Evolutionary conservation across 2,888 invertebrate genomes (phyloP), one percentile per base, ranked within the genome.

Genomic region (Junonia oenone): DNA sequence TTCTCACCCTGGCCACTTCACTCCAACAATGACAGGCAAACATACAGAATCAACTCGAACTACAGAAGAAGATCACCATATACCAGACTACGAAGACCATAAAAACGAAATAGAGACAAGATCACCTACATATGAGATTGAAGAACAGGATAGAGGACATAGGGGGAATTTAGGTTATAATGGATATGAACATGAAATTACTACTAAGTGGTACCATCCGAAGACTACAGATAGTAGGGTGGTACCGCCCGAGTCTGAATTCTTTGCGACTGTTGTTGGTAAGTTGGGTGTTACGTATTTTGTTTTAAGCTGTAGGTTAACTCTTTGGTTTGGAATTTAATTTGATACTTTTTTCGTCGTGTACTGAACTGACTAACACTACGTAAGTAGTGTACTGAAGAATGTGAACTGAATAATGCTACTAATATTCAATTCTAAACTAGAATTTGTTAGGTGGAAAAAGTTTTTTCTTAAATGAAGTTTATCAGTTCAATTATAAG

Each of bases 201-300:
- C 89, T 0, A 89, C 89, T 0, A 89, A 88, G 57, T 88, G 88
- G 86, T 87, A 88, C 56, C 83, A 86, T 53, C 89, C 89, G 9
- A 90, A 89, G 66, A 78, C 86, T 0, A 88, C 89, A 0, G 89
- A 89, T 54, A 88, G 84, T 54, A 76, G 88, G 53, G 88, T 89
- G 1, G 87, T 87, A 1, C 88, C 87, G 0, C 89, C 88, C 0
- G 89, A 89, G 55, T 89, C 89, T 0, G 89, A 90, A 61, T 89
- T 89, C 69, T 88, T 85, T 58, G 89, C 89, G 31, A 89, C 89
- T 64, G 83, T 90, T 64, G 86, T 90, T 66, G 89, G 89, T 89
- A 54, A 82, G 88, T n/a, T n/a, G n/a, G n/a, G n/a, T n/a, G n/a
- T n/a, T n/a, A n/a, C n/a, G n/a, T n/a, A n/a, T n/a, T n/a, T n/a